Evolutionary conservation across 23 tunicate species (phyloP), one percentile per base, ranked within the genome.

Genomic region (Diplosoma virens): DNA sequence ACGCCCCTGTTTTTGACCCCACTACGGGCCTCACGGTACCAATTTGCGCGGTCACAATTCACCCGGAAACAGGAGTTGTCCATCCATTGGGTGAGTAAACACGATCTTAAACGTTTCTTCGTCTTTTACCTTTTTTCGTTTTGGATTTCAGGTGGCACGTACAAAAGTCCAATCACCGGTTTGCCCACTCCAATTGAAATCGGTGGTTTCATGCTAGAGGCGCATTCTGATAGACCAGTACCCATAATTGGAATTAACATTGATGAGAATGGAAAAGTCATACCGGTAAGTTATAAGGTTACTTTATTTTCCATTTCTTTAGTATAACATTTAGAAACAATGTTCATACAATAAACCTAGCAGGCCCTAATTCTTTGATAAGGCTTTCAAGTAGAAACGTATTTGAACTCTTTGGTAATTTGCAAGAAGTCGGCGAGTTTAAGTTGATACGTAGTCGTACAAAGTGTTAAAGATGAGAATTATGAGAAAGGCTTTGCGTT

Each of bases 121-220:
- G 20, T 20, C 24, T 16, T 11, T 4, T 20, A 4, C 4, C 24
- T 20, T 55, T 55, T 55, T 55, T 55, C 63, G 4, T 32, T 66
- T 26, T 31, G 36, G 21, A 0, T 0, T 37, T 69, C 73, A 92
- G 99, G 99, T 69, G 99, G 95, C 5, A 22, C 84, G 2, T 80
- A 67, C 90, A 83, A 26, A 18, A 82, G 86, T 59, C 90, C 94
- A 7, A 65, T 94, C 47, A 94, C 99, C 21, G 55, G 56, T 6
- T 76, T 94, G 33, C 94, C 90, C 24, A 87, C 95, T 7, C 80
- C 99, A 22, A 94, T 94, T 11, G 99, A 94, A 59, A 66, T 94
- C 36, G 87, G 99, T 61, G 61, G 76, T 25, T 65, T 88, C 24
- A 94, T 84, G 94, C 25, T 79, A 56, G 87, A 88, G 34, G 32